These are phyloP conservation scores for Cryptus viduatorius DNA, from an alignment of 2,888 invertebrate genomes.

Conservation along the genomic window DNA sequence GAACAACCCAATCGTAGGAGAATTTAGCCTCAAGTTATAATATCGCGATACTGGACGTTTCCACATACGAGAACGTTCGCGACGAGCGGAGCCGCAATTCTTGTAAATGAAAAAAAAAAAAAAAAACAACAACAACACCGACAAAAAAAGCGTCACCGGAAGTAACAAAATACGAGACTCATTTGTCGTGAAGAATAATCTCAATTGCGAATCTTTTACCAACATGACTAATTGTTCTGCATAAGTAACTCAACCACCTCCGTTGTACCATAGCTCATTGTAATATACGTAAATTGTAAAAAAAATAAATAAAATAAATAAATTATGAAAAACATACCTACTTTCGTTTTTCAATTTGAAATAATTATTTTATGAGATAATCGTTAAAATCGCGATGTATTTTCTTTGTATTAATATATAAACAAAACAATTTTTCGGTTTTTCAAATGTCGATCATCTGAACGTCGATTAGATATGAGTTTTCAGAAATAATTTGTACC, in stretches of 20 bases:
- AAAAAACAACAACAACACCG: not conserved
- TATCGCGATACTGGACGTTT: constrained; percentile 26
- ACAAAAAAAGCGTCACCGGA: not conserved
- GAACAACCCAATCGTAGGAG: constrained; percentile 35
- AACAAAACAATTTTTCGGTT: too few species aligned
- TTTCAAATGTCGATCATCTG: too few species aligned
- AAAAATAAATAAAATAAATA: constrained; percentile 60
- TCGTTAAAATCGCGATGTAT: too few species aligned
- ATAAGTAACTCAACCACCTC: constrained; percentile 50
- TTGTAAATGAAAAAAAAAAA: not conserved
- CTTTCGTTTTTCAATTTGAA: too few species aligned
- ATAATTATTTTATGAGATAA: too few species aligned
- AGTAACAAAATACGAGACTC: constrained; percentile 2
- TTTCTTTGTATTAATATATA: too few species aligned
- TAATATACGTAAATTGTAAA: constrained; percentile 74
- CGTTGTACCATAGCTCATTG: constrained; percentile 71
- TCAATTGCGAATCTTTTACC: constrained; percentile 26
- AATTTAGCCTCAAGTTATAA: constrained; percentile 35
- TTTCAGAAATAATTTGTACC: too few species aligned
- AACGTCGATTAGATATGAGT: too few species aligned
- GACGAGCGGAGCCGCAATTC: constrained; percentile 20
- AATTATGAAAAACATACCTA: constrained; percentile 60
- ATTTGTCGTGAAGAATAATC: not conserved
- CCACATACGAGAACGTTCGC: constrained; percentile 8
- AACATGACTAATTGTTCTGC: constrained; percentile 34